Conservation (phyloP, 2,797 vertebrate genomes). For the Limnodromus scolopaceus region DNA sequence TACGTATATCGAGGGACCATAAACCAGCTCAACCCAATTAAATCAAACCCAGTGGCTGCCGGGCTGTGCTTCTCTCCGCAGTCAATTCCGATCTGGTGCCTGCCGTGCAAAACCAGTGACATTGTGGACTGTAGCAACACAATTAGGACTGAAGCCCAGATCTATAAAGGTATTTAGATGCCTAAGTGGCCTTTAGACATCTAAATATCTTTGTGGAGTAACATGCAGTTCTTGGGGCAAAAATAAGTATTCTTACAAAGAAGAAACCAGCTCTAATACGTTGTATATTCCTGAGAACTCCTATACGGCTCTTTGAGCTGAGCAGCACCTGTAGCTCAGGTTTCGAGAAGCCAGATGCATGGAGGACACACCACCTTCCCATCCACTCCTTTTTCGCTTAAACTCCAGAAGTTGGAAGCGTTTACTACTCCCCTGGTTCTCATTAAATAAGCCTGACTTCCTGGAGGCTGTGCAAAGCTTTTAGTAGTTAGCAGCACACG, state of each 20-base stretch:
- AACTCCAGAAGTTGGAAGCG: neutral
- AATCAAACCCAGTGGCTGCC: neutral
- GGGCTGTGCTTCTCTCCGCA: neutral
- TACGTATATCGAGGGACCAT: neutral
- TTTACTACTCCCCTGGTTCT: constrained; percentile 6
- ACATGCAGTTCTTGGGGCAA: neutral
- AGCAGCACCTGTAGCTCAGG: neutral
- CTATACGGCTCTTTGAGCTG: accelerated
- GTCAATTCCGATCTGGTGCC: neutral
- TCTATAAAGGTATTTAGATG: neutral
- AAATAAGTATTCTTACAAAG: neutral
- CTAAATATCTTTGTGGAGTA: neutral
- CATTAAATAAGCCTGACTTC: neutral
- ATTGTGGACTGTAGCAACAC: neutral
- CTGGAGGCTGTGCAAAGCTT: neutral
- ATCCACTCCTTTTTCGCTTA: neutral
- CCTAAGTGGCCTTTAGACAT: neutral
- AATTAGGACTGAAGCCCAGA: neutral
- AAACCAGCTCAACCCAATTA: neutral
- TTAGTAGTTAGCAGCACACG: neutral
- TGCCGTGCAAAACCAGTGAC: accelerated
- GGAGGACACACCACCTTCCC: accelerated
- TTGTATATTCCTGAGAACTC: neutral
- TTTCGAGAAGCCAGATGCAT: neutral
- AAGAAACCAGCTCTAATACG: neutral